Evolutionary conservation across 2,888 invertebrate genomes (phyloP).

Genomic region (Heliconius aoede): DNA sequence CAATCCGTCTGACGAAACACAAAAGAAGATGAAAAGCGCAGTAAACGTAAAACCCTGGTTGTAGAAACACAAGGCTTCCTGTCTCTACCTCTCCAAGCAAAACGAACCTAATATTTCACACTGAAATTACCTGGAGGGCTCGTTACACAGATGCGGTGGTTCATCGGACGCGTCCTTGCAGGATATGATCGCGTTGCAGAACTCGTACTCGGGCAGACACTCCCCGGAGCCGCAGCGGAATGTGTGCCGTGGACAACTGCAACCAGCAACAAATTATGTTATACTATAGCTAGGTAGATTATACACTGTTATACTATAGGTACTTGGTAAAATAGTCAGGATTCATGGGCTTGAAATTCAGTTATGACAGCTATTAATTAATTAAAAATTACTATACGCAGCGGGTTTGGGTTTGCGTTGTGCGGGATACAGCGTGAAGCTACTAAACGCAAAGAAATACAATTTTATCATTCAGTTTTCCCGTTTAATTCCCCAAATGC

Average conservation of each 20-base stretch:
- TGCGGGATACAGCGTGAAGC: too few relatives aligned
- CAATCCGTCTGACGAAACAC: too few relatives aligned
- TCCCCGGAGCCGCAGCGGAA: slow-evolving; percentile 94
- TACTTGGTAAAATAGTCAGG: too few relatives aligned
- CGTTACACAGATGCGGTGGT: slow-evolving; percentile 89
- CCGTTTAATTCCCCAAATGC: neutral
- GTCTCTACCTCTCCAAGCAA: neutral
- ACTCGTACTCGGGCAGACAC: slow-evolving; percentile 94
- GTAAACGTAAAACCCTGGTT: too few relatives aligned
- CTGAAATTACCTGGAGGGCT: slow-evolving; percentile 76
- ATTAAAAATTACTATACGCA: too few relatives aligned
- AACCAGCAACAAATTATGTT: neutral
- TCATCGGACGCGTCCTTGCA: slow-evolving; percentile 96
- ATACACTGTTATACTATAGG: neutral
- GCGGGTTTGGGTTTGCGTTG: too few relatives aligned
- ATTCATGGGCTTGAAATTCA: too few relatives aligned
- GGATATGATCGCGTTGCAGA: slow-evolving; percentile 94
- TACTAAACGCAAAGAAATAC: too few relatives aligned
- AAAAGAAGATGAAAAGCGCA: too few relatives aligned
- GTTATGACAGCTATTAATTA: too few relatives aligned
- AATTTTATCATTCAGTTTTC: neutral
- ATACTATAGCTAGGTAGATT: neutral
- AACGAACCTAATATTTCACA: neutral
- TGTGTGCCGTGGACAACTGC: slow-evolving; percentile 78
- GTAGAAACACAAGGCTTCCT: too few relatives aligned